Base-by-base conservation (phyloP, 2,113 vertebrate species). In the Thalassoma bifasciatum region DNA sequence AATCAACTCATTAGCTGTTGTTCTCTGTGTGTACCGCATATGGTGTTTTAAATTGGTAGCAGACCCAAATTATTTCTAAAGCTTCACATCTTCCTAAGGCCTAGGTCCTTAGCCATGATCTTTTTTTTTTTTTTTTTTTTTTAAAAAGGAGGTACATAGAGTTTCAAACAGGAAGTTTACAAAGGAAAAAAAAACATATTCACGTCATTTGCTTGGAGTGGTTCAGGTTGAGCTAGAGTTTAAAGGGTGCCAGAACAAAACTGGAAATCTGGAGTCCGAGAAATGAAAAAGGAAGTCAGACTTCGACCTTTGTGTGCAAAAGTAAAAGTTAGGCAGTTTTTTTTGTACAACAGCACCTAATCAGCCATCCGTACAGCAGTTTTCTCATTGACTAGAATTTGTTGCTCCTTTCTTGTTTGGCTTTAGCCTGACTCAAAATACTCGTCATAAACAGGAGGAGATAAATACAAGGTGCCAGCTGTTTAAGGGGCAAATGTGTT, bases 401-500 rank as follows among this genome's bases (percentile, higher is more conserved):
- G n/a, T n/a, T n/a, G n/a, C n/a, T 46, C 49, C 78, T 68, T 82
- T 83, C 69, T 67, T 77, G 67, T 67, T 77, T 44, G 77, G 69
- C 30, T 30, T n/a, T 47, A 26, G 51, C 54, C 56, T 70, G 66
- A 68, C 66, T 82, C 77, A 58, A 75, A 81, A 83, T 83, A 82
- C 57, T 85, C 85, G 42, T 56, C 54, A 77, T 50, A 78, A 80
- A 79, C 66, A 68, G 65, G 72, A 47, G 23, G 84, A 58, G 74
- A 76, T 88, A 90, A 90, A 89, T 90, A 86, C 44, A 65, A 66
- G 57, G 82, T 46, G 44, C 44, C 8, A 16, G 10, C 12, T 14
- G 13, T 38, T 85, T 61, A 56, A 59, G 82, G 82, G 42, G 66
- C 58, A 83, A 65, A 87, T 77, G 78, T 86, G 84, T 89, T 26